Evolutionary conservation across 2,888 invertebrate genomes (phyloP).

Genomic region (Aspidiotus rigidus): DNA sequence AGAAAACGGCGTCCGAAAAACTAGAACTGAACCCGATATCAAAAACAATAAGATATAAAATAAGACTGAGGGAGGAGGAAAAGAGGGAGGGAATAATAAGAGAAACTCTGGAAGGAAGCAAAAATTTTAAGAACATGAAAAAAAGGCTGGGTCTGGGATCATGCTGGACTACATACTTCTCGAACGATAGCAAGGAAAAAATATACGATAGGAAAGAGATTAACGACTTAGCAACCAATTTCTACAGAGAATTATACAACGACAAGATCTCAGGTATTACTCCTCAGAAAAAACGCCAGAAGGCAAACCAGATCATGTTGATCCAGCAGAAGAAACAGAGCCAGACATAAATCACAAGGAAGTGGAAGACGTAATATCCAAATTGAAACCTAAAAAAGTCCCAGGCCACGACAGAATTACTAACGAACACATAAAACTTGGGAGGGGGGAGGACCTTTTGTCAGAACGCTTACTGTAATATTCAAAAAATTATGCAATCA

Average conservation of each 20-base stretch:
- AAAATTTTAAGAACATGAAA: background rate
- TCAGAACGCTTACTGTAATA: background rate
- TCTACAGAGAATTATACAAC: conserved; percentile 3
- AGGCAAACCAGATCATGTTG: background rate
- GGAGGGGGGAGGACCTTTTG: background rate
- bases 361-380: background rate
- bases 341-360: background rate
- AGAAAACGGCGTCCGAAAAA: background rate
- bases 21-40: background rate
- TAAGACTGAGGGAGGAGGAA: background rate
- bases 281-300: too few species aligned
- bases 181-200: background rate
- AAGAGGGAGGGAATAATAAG: background rate
- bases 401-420: conserved; percentile 1
- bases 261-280: background rate
- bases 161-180: background rate
- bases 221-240: background rate
- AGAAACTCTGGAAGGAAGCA: background rate
- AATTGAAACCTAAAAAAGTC: background rate
- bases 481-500: background rate
- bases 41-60: background rate
- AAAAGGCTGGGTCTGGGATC: background rate
- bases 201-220: conserved; percentile 2
- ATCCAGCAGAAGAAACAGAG: background rate
- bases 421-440: conserved; percentile 2